Evolutionary conservation across 2,797 vertebrate species (phyloP), one percentile per base, ranked within the genome.

Genomic region (Xenentodon cancila): DNA sequence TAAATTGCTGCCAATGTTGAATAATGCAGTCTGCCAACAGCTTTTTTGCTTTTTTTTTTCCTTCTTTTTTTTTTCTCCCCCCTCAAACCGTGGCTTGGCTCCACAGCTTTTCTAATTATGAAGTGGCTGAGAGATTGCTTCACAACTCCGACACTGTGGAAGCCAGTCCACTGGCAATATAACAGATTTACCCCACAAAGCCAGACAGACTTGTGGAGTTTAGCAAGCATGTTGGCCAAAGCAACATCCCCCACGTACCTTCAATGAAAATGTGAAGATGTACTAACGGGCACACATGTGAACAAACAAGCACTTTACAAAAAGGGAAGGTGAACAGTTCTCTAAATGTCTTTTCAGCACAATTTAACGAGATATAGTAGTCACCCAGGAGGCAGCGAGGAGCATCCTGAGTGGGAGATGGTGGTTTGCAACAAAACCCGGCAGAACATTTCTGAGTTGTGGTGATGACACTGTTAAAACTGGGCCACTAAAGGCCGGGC

Each of bases 311-410:
- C 71, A 25, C 7, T 44, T 61, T 54, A 73, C 73, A 37, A 19
- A 83, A 74, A 76, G 37, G 53, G 63, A 80, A 85, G 85, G 86
- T 86, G 84, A 69, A 68, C 67, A 75, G 69, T 84, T 79, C 74
- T 76, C 74, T 48, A 46, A 74, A 76, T 49, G 71, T 25, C 81
- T 84, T 71, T 84, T 89, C 84, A 84, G 85, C 85, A 86, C 88
- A 88, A 86, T 85, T 91, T 88, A 89, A 89, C 82, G 84, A 86
- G 85, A 84, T 87, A 71, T 89, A 89, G 89, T 88, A 87, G 88
- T 86, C 82, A 87, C 78, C 84, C 84, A 80, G 81, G 81, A 82
- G 85, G 84, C 69, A 73, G 84, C 72, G 68, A 75, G 66, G 67
- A 25, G 25, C 80, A 40, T 82, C 81, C 76, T 71, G 66, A 73